Percentiles rank a stretch among this genome's conserved stretches.
Evolutionary conservation across 2,888 invertebrate species (phyloP).

Genomic region (Euplexia lucipara): DNA sequence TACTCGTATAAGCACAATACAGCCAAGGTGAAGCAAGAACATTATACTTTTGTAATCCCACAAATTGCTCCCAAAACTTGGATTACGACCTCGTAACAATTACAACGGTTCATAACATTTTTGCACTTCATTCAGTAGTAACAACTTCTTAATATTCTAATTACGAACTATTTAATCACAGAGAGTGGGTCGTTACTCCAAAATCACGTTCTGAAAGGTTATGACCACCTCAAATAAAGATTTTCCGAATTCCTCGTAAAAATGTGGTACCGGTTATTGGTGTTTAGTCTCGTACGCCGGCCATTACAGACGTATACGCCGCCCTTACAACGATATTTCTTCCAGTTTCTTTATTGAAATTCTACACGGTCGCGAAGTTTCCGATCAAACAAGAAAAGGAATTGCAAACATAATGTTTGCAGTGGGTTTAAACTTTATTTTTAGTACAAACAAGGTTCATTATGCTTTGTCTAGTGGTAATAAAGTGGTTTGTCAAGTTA

Average conservation of each 20-base stretch:
- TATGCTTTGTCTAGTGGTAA: constrained; percentile 37
- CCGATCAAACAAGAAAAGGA: constrained; percentile 71
- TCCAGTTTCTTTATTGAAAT: constrained; percentile 86
- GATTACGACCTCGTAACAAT: constrained; percentile 26
- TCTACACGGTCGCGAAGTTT: constrained; percentile 79
- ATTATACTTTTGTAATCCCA: not conserved
- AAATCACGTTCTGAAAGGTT: constrained; percentile 75
- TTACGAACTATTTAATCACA: constrained; percentile 63
- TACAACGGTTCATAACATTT: constrained; percentile 34
- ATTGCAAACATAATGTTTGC: constrained; percentile 52
- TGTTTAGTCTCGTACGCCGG: constrained; percentile 74
- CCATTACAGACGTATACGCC: constrained; percentile 72
- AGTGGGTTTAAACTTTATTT: constrained; percentile 40
- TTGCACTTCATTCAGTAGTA: constrained; percentile 44
- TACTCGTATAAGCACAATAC: too few species aligned
- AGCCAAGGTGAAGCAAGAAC: too few species aligned
- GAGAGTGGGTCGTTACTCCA: constrained; percentile 61
- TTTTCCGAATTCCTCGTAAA: constrained; percentile 86
- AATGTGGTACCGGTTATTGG: constrained; percentile 80
- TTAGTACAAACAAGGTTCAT: constrained; percentile 40
- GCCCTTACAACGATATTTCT: constrained; percentile 81
- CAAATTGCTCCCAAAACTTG: constrained; percentile 26
- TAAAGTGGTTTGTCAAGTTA: constrained; percentile 25
- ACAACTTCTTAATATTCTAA: constrained; percentile 53
- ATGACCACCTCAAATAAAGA: constrained; percentile 83